Conservation (phyloP, 2,113 vertebrate genomes). For the Cyphomyrus plagiostoma region DNA sequence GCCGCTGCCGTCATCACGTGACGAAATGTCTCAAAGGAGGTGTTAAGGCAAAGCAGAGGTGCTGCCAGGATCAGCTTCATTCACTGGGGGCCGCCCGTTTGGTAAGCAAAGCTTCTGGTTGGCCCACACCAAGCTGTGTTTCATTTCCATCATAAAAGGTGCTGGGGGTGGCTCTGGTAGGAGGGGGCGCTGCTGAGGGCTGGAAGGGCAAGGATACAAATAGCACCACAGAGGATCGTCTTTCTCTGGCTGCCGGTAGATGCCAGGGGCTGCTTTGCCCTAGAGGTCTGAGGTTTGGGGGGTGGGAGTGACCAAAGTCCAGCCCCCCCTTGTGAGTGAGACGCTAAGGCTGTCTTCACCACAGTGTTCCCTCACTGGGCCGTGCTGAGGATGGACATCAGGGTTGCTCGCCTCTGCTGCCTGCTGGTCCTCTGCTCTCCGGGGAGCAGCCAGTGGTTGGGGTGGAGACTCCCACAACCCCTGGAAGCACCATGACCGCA, state of each 20-base stretch:
- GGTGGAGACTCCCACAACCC: neutral
- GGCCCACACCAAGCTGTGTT: constrained; percentile 23
- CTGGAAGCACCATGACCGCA: too few species aligned
- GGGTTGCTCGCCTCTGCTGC: constrained; percentile 28
- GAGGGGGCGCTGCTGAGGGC: neutral
- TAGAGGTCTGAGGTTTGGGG: neutral
- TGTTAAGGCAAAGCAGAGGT: neutral
- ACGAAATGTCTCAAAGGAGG: neutral
- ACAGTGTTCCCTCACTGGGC: neutral
- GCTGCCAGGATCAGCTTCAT: neutral
- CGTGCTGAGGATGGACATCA: constrained; percentile 39
- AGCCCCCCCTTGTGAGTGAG: neutral
- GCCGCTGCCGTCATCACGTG: neutral
- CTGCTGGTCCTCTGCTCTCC: constrained; percentile 35
- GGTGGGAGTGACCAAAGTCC: constrained; percentile 4
- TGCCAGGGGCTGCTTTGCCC: constrained; percentile 23
- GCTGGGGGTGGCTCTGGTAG: neutral
- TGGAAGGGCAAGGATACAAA: neutral
- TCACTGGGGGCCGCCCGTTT: neutral
- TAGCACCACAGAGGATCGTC: neutral
- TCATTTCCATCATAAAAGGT: constrained; percentile 41
- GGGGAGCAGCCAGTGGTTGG: constrained; percentile 53
- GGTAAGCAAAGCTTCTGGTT: constrained; percentile 22
- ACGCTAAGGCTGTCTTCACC: neutral
- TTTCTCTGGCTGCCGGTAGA: constrained; percentile 22